A percentile compares a stretch with the other conserved stretches of the same genome.
phyloP scores from a whole-genome alignment of 1,140 invertebrate species.

The Globodera ellingtonae region DNA sequence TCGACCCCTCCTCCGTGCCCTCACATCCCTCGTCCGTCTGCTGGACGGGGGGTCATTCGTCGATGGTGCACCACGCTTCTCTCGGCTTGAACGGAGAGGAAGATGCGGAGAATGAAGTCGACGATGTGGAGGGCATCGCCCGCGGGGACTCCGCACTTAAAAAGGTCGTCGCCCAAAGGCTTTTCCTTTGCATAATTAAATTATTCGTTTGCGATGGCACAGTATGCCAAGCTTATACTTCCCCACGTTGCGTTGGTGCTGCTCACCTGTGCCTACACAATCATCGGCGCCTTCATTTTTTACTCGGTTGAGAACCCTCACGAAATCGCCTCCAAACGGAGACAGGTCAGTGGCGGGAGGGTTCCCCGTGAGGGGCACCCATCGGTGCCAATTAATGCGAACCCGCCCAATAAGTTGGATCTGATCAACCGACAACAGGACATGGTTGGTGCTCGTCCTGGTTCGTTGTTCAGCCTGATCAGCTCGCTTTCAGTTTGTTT shows the following conservation, averaged over 20 bases:
- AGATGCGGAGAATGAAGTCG: not conserved
- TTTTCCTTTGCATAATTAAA: not conserved
- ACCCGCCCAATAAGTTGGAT: constrained; percentile 36
- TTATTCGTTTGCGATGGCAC: constrained; percentile 7
- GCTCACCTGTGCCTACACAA: constrained; percentile 60
- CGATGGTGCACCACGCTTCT: not conserved
- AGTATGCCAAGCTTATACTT: constrained; percentile 65
- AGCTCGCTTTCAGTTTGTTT: constrained; percentile 45
- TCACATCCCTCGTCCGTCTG: not conserved
- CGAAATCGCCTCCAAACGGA: constrained; percentile 54
- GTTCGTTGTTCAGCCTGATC: too few relatives aligned
- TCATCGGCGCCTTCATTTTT: constrained; percentile 61
- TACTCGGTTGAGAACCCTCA: constrained; percentile 60
- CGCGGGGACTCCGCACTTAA: not conserved
- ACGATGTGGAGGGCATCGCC: not conserved
- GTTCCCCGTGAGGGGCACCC: not conserved
- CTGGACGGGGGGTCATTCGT: not conserved
- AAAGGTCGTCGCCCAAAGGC: not conserved
- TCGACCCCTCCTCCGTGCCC: not conserved
- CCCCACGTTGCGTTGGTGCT: constrained; percentile 63
- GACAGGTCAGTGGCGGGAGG: constrained; percentile 43
- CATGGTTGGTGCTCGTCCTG: not conserved
- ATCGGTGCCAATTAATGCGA: too few relatives aligned
- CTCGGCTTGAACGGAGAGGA: not conserved
- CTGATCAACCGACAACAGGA: constrained; percentile 56